These are phyloP conservation scores for Spilosoma lubricipeda DNA, from an alignment of 2,888 invertebrate genomes.

Conservation along the genomic window DNA sequence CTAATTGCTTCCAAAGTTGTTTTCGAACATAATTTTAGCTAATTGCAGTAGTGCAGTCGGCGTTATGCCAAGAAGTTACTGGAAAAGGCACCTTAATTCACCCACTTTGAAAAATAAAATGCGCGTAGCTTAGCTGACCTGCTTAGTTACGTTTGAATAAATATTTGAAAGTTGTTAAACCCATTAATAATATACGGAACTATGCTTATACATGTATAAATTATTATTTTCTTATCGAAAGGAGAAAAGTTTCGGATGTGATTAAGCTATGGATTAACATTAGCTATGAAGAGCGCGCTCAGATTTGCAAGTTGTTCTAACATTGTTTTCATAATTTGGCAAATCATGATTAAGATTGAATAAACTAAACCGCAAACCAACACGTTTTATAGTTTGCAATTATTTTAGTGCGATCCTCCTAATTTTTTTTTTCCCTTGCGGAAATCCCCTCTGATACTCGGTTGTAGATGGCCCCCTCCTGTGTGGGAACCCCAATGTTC, in stretches of 20 bases:
- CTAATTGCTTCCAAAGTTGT: constrained; percentile 83
- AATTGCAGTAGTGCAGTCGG: constrained; percentile 80
- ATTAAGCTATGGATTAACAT: not conserved
- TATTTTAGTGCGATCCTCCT: no score
- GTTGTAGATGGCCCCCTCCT: no score
- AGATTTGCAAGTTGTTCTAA: not conserved
- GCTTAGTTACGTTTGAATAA: constrained; percentile 27
- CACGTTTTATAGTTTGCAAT: no score
- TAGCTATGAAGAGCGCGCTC: not conserved
- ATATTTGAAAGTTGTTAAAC: not conserved
- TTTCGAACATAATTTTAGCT: constrained; percentile 84
- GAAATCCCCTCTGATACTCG: no score
- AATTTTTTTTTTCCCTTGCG: no score
- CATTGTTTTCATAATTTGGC: not conserved
- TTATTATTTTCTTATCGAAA: not conserved
- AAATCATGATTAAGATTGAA: not conserved
- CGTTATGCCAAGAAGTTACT: constrained; percentile 69
- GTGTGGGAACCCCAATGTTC: no score
- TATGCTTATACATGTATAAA: not conserved
- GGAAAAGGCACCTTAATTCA: constrained; percentile 72
- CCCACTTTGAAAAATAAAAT: constrained; percentile 57
- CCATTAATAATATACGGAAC: not conserved
- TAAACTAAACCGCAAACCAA: not conserved
- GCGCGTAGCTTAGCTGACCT: constrained; percentile 43
- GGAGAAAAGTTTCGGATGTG: not conserved